phyloP scores from a whole-genome alignment of 2,113 vertebrate species.

The Pomatostomus ruficeps region DNA sequence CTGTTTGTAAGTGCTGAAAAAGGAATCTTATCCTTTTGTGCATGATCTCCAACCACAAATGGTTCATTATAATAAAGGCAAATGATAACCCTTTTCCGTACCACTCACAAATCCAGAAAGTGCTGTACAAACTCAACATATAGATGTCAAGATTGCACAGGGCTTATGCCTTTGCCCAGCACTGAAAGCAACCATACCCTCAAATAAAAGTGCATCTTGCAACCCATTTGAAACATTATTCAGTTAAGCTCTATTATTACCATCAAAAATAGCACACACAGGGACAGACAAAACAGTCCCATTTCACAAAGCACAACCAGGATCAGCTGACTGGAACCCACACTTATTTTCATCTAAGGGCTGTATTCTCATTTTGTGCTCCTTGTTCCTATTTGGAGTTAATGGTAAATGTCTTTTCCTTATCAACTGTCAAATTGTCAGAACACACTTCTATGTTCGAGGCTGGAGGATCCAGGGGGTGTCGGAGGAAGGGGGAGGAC shows the following conservation, averaged over 20 bases:
- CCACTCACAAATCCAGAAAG: not conserved
- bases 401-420: slow-evolving; percentile 46
- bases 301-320: not conserved
- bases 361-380: slow-evolving; percentile 6
- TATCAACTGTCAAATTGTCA: slow-evolving; percentile 64
- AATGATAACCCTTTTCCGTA: not conserved
- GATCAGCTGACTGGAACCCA: slow-evolving; percentile 43
- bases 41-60: not conserved
- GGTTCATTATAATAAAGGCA: not conserved
- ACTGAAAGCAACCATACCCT: not conserved
- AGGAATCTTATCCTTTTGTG: not conserved
- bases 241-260: slow-evolving; percentile 49
- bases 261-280: not conserved
- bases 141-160: not conserved
- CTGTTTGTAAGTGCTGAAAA: not conserved
- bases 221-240: slow-evolving; percentile 45
- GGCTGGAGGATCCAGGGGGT: slow-evolving; percentile 20
- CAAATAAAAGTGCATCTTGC: not conserved
- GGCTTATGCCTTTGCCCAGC: not conserved
- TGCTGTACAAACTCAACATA: not conserved
- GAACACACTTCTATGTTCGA: slow-evolving; percentile 27
- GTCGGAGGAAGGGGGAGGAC: not conserved
- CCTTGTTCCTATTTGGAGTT: slow-evolving; percentile 48
- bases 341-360: not conserved
- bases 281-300: not conserved